Conservation (phyloP, 2,113 vertebrate genomes). For the Myiozetetes cayanensis region DNA sequence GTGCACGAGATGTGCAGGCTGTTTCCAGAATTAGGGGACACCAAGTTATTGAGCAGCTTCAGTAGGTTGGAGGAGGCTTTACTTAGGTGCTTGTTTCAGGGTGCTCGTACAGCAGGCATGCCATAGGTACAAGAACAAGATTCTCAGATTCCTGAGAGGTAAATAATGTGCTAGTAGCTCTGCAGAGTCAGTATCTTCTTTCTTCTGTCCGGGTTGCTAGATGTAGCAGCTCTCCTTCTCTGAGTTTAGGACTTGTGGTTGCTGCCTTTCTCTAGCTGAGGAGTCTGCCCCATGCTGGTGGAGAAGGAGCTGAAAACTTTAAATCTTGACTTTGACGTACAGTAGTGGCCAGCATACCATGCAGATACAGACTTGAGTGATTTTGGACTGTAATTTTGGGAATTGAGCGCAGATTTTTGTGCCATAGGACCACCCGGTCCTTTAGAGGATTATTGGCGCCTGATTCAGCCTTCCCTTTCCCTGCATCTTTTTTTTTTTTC, state of each 20-base stretch:
- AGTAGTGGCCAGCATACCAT: neutral
- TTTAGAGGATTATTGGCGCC: neutral
- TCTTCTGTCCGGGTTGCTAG: neutral
- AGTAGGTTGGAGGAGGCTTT: neutral
- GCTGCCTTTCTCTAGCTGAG: neutral
- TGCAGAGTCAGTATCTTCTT: neutral
- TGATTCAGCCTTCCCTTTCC: neutral
- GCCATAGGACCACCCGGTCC: accelerated
- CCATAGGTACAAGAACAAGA: neutral
- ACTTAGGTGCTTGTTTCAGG: neutral
- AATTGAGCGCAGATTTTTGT: neutral
- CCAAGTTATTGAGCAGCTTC: accelerated
- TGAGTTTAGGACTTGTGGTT: neutral
- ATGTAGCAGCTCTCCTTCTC: neutral
- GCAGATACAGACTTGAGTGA: neutral
- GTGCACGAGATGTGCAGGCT: neutral
- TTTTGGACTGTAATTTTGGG: neutral
- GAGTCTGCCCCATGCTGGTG: neutral
- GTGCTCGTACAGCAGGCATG: accelerated
- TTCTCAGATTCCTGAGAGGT: neutral
- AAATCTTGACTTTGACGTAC: neutral
- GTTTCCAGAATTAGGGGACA: neutral
- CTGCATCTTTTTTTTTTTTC: neutral
- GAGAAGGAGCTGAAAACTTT: neutral
- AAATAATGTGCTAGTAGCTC: accelerated